Base-by-base conservation (phyloP, 1,140 invertebrate species). In the Ceratosolen solmsi region DNA sequence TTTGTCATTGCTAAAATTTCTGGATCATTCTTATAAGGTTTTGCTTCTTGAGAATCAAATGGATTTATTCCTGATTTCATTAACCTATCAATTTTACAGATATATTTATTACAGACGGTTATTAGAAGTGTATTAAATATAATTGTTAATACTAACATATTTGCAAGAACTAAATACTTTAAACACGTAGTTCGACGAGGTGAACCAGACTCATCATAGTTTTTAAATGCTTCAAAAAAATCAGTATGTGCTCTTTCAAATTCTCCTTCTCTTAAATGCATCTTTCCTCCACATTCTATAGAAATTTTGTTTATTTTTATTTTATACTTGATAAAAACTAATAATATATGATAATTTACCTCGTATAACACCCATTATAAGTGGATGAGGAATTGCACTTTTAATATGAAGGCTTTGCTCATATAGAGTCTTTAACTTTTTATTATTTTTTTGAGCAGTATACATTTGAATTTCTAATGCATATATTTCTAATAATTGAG, bases 51-150 rank as follows among this genome's bases (percentile, higher is more conserved):
- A 1, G 98, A 99, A 92, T 99, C 99, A 92, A 99, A 99, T 8
- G 99, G 99, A 93, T 99, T 99, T 79, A 99, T 99, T 30, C 97
- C 98, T n/a, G 98, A 99, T 91, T 99, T 99, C 98, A 99, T 99
- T 79, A 99, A 93, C 97, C 97, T 98, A 87, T 46, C 89, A 87
- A 87, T 75, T 68, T 22, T 72, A 76, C 79, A n/a, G 75, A 60
- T 68, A 68, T 22, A 9, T 25, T 8, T 41, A 51, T 81, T 83
- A 63, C 27, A 63, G 30, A 25, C 70, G 79, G 77, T 17, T 17
- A 75, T 75, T 78, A 51, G 30, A 71, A n/a, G 60, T 54, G 71
- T 79, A 72, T 81, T 58, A 27, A 8, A 54, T 54, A 46, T 54
- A 73, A 73, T 79, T 77, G 73, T 65, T 65, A 80, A 56, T 54